Conservation (phyloP, 2,113 vertebrate genomes). For the Cygnus buccinator region DNA sequence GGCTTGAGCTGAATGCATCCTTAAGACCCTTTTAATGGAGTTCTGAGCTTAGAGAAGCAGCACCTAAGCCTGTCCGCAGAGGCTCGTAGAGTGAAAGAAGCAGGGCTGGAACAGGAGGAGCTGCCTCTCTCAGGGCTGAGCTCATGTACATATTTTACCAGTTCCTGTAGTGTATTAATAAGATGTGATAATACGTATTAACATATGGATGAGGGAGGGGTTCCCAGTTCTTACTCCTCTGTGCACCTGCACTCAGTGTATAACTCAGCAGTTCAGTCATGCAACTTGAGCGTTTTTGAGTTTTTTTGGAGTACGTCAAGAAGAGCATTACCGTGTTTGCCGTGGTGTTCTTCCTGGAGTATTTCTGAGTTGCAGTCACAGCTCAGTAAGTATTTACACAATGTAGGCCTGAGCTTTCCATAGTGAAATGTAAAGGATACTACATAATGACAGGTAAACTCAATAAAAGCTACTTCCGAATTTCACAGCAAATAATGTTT, state of each 20-base stretch:
- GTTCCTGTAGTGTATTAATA: conserved; percentile 10
- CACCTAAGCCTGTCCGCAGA: conserved; percentile 57
- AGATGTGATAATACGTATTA: not conserved
- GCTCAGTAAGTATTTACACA: conserved; percentile 69
- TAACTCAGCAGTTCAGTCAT: conserved; percentile 14
- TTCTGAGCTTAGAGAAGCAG: not conserved
- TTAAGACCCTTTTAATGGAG: not conserved
- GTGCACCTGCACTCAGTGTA: conserved; percentile 7
- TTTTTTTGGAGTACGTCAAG: not conserved
- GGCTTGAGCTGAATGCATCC: accelerated
- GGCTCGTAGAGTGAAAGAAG: conserved; percentile 14
- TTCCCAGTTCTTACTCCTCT: not conserved
- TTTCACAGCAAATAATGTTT: not conserved
- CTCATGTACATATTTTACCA: not conserved
- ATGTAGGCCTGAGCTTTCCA: conserved; percentile 50
- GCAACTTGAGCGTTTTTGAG: not conserved
- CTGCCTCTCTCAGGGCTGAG: conserved; percentile 32
- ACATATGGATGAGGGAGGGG: conserved; percentile 17
- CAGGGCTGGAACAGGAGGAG: conserved; percentile 54
- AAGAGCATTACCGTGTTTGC: conserved; percentile 41
- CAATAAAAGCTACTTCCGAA: not conserved
- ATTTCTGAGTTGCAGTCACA: conserved; percentile 65
- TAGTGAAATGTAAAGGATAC: conserved; percentile 46
- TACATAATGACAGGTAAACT: not conserved
- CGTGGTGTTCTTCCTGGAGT: conserved; percentile 23